Base-by-base conservation (phyloP, 2,113 vertebrate genomes). In the Heptranchias perlo region DNA sequence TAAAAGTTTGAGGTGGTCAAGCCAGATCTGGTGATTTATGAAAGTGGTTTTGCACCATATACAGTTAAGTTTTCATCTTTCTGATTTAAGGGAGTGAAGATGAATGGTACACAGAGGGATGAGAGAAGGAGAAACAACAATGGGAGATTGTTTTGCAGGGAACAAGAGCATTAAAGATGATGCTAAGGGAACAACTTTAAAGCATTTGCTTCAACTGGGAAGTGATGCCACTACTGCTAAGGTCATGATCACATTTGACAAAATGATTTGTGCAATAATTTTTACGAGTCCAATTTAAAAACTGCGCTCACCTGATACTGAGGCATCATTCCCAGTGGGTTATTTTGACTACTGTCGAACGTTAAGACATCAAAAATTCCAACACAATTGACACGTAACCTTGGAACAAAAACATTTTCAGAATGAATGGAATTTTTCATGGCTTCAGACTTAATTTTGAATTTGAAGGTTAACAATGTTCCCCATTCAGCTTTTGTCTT, bases 261-360 rank as follows among this genome's bases (percentile, higher is more conserved):
- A 54, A 69, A 69, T 54, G 49, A 54, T 31, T 58, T 28, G 1
- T 28, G 31, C 49, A 92, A 39, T 92, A 92, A 39, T 21, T 35
- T 61, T 92, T 14, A 76, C 13, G 23, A n/a, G 28, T 52, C 25
- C 44, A 31, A 8, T 35, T 67, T 35, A 95, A 69, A 69, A 69
- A 69, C 2, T 25, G 96, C 3, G 92, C 61, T 97, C 98, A 99
- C 99, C 99, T 99, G 99, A 98, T 99, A 99, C 96, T 99, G 99
- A 97, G 99, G 99, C 99, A 99, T 99, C 97, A 99, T 97, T 96
- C 99, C 99, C 97, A 99, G 97, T 96, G 99, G 99, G 98, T 99
- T 99, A 97, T 98, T 99, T 97, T 99, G 99, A 98, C 98, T 99
- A 98, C 98, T 99, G 98, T 99, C 99, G 98, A 99, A 99, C 21